Evolutionary conservation across 1,140 invertebrate species (phyloP), one percentile per base, ranked within the genome.

Genomic region (Drosophila kohkoa): DNA sequence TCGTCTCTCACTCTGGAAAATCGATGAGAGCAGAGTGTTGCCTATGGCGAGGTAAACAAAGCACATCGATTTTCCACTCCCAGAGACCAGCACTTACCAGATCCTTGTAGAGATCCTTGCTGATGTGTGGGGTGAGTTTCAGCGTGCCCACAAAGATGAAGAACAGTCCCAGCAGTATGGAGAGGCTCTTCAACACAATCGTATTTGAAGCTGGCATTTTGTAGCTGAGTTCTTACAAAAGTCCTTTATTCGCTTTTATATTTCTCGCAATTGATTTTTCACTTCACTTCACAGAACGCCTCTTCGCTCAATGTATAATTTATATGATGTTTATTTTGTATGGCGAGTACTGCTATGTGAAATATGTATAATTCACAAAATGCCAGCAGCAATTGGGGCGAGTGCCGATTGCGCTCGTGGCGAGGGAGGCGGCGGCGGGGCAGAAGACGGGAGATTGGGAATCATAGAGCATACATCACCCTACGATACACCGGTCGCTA

Each of bases 41-140:
- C 55, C 58, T 25, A 25, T 3, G 20, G 32, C 66, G 54, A 77
- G 66, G 73, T 60, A 55, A 62, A 74, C 58, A 64, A 79, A 35
- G 6, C 11, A n/a, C 43, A 86, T 82, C 57, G 79, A 89, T 87
- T 87, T 83, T 80, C 68, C 63, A 5, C 10, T 25, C 20, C 8
- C 35, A 10, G 35, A 38, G 20, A 25, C 20, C 20, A 3, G 0
- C 43, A 73, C 95, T 96, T 93, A 99, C 98, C 96, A 99, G 95
- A 94, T 99, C 98, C 95, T 98, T 98, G 93, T 99, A 98, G 59
- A 99, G 95, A 93, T 99, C 98, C 94, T 97, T 97, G 86, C 97
- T 99, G 65, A 99, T 95, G 75, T 96, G 95, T 71, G 97, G 97
- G 67, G 98, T 97, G 57, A 99, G 93, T 94, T 99, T 99, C 83